Base-by-base conservation (phyloP, 2,113 vertebrate genomes). In the Poeciliopsis prolifica region DNA sequence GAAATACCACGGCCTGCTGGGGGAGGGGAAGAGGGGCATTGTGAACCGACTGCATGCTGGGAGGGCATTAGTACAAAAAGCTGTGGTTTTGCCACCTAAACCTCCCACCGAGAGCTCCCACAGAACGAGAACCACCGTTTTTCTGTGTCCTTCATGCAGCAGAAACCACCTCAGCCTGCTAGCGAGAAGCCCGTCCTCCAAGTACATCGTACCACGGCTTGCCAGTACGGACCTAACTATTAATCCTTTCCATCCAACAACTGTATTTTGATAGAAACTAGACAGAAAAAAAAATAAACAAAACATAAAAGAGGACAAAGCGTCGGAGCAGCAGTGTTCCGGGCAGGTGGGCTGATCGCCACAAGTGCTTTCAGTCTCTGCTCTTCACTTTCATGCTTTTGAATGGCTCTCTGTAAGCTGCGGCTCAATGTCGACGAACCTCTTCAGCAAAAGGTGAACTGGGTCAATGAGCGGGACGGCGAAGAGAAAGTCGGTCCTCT, bases 41-140 rank as follows among this genome's bases (percentile, higher is more conserved):
- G 79, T 75, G 75, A 74, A 79, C 54, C 11, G 61, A 70, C 70
- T 22, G 80, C 88, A 72, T 78, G 85, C 87, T 91, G 85, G 70
- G 78, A 86, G 84, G 82, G 82, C 80, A 90, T 93, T 88, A 88
- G 77, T 77, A 81, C 78, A 84, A 66, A 87, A 71, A 72, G 82
- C 88, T 79, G 83, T 75, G 77, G 70, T 72, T 87, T 82, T 79
- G 83, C 86, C 85, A 84, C 82, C 78, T 51, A 62, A 44, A 70
- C 78, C 66, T 78, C 84, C 81, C 37, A 31, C 72, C 70, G 86
- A 65, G 81, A 63, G 70, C 68, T 73, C 72, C 70, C 29, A 77
- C 69, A 68, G 48, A 72, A 33, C n/a, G 15, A 74, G 65, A 76
- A 1, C 31, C 42, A 60, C 33, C 51, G 40, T 64, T 82, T 78